A percentile compares a stretch with the other conserved stretches of the same genome.
phyloP scores from a whole-genome alignment of 2,797 vertebrate species.

The Takifugu rubripes region DNA sequence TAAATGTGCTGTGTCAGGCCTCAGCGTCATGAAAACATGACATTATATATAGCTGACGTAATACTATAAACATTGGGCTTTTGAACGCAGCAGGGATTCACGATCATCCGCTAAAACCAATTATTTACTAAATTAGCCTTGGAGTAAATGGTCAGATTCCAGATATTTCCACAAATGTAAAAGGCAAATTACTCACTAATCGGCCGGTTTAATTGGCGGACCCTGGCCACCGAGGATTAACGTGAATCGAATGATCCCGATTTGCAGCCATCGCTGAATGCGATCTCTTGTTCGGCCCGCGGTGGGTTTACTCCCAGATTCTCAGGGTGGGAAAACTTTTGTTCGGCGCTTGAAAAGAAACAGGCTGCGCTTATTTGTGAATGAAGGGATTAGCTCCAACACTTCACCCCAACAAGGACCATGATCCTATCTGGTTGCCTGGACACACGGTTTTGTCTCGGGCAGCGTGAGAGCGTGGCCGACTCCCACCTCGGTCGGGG shows the following conservation, averaged over 20 bases:
- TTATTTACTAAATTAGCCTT: not conserved
- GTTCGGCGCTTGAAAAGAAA: conserved; percentile 78
- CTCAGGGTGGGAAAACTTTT: conserved; percentile 77
- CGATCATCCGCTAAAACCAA: conserved; percentile 1
- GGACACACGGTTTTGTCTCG: conserved; percentile 75
- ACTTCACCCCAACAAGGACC: conserved; percentile 88
- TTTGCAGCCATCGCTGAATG: conserved; percentile 59
- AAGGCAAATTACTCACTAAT: conserved; percentile 16
- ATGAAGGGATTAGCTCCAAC: conserved; percentile 89
- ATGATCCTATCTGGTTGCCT: conserved; percentile 88
- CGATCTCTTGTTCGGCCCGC: conserved; percentile 71
- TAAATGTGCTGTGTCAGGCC: not conserved
- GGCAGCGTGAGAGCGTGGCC: conserved; percentile 69
- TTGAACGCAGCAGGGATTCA: conserved; percentile 12
- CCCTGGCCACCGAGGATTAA: conserved; percentile 31
- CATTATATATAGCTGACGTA: conserved; percentile 14
- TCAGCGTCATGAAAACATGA: no score
- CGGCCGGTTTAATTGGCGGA: conserved; percentile 29
- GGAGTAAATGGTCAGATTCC: not conserved
- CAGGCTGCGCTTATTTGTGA: conserved; percentile 86
- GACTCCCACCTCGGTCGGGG: conserved; percentile 55
- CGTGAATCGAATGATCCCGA: conserved; percentile 57
- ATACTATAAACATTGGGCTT: conserved; percentile 11
- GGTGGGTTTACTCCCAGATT: conserved; percentile 78
- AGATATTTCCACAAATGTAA: conserved; percentile 4